Percentiles rank a stretch among this genome's conserved stretches.
phyloP scores from a whole-genome alignment of 2,888 invertebrate species.

The Epiblema foenella region DNA sequence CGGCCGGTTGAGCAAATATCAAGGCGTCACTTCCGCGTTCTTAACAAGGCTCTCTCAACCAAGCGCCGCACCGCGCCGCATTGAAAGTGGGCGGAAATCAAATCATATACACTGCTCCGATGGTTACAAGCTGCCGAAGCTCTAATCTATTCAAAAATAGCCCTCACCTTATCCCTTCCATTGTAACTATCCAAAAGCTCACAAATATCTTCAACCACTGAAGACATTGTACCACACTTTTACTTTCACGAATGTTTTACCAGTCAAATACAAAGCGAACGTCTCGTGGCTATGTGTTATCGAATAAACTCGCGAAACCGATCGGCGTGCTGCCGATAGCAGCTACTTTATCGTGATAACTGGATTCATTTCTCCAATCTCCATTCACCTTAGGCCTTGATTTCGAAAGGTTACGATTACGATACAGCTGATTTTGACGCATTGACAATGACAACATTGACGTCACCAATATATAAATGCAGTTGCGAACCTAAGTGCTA shows the following conservation, averaged over 20 bases:
- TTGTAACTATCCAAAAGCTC: constrained; percentile 91
- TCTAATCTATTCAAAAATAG: neutral
- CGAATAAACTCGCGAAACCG: constrained; percentile 17
- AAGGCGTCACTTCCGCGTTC: constrained; percentile 70
- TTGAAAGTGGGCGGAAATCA: neutral
- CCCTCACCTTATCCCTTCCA: constrained; percentile 92
- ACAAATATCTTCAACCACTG: constrained; percentile 85
- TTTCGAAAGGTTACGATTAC: constrained; percentile 70
- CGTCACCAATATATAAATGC: neutral
- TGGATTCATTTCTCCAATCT: constrained; percentile 74
- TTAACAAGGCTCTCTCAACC: neutral
- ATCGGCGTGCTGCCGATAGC: constrained; percentile 54
- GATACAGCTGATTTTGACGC: constrained; percentile 56
- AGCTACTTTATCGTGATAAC: constrained; percentile 62
- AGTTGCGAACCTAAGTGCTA: neutral
- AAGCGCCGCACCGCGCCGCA: neutral
- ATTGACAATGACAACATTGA: constrained; percentile 9
- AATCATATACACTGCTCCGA: neutral
- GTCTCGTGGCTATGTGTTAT: constrained; percentile 41
- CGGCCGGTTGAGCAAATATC: constrained; percentile 58
- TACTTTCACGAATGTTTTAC: constrained; percentile 41
- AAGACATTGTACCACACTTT: constrained; percentile 63
- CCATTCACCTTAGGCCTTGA: constrained; percentile 61
- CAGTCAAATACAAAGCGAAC: constrained; percentile 20
- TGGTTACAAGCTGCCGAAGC: neutral